Evolutionary conservation across 2,888 invertebrate species (phyloP).

Genomic region (Galerucella calmariensis): DNA sequence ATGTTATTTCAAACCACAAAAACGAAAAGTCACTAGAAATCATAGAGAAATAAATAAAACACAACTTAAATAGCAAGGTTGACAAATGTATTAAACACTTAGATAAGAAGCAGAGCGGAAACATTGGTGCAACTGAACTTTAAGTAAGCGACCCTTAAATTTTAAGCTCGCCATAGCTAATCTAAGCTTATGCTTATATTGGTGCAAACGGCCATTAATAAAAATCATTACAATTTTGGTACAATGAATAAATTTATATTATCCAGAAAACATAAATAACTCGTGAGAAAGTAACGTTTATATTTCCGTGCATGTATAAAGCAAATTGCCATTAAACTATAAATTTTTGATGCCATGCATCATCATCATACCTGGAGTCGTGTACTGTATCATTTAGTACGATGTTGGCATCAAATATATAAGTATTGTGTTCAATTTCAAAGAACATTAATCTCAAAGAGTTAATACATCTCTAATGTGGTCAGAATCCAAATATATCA

Average conservation of each 20-base stretch:
- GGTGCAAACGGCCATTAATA: too few species aligned
- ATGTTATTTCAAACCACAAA: too few species aligned
- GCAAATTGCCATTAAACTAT: background rate
- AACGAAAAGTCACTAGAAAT: too few species aligned
- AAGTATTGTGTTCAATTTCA: background rate
- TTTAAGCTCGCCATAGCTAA: too few species aligned
- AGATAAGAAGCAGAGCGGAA: too few species aligned
- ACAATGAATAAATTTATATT: background rate
- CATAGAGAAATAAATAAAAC: too few species aligned
- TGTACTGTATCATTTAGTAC: background rate
- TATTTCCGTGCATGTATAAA: background rate
- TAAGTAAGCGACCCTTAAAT: too few species aligned
- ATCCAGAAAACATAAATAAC: background rate
- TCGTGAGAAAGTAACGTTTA: background rate
- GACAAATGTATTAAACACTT: too few species aligned
- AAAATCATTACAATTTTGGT: background rate
- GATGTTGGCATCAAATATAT: background rate
- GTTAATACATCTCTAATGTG: background rate
- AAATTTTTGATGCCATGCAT: conserved; percentile 1
- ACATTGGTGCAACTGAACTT: too few species aligned
- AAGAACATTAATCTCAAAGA: background rate
- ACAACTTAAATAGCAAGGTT: too few species aligned
- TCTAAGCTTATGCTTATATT: too few species aligned
- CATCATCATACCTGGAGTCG: background rate
- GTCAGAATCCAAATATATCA: background rate